Conservation (phyloP, 2,888 invertebrate species). For the Rhorus exstirpatorius region DNA sequence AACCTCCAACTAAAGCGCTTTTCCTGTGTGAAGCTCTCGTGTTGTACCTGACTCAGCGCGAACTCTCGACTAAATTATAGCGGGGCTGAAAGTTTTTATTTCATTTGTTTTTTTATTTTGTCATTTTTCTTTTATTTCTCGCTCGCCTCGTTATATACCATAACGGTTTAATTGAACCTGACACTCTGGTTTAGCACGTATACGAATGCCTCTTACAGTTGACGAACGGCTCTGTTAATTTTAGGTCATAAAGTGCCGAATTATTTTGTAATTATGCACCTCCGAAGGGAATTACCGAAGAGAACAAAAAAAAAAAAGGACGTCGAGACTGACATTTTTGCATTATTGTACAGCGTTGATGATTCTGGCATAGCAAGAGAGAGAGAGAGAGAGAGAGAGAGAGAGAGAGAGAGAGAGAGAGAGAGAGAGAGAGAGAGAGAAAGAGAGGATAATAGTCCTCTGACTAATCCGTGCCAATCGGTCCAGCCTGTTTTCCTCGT, state of each 20-base stretch:
- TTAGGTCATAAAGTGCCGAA: slow-evolving; percentile 76
- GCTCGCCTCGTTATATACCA: slow-evolving; percentile 65
- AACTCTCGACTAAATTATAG: slow-evolving; percentile 78
- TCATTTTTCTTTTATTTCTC: slow-evolving; percentile 25
- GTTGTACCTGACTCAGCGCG: slow-evolving; percentile 76
- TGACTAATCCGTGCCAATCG: slow-evolving; percentile 50
- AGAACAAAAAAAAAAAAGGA: neutral
- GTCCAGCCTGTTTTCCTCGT: slow-evolving; percentile 28
- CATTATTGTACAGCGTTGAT: neutral
- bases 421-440: neutral
- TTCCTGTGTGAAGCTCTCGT: slow-evolving; percentile 65
- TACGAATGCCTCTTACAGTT: slow-evolving; percentile 53
- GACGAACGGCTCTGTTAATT: slow-evolving; percentile 68
- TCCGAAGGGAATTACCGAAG: neutral
- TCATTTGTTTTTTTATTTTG: slow-evolving; percentile 57
- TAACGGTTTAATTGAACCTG: slow-evolving; percentile 81
- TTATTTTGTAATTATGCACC: slow-evolving; percentile 76
- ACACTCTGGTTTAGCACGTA: slow-evolving; percentile 64
- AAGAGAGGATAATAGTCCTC: neutral
- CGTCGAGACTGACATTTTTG: neutral
- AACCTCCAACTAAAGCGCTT: slow-evolving; percentile 53
- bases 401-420: neutral
- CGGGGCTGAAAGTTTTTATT: slow-evolving; percentile 73
- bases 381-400: neutral
- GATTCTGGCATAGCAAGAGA: neutral